Percentiles rank a stretch among this genome's conserved stretches.
Conservation (phyloP, 2,113 vertebrate genomes). For the Limnothrissa miodon region DNA sequence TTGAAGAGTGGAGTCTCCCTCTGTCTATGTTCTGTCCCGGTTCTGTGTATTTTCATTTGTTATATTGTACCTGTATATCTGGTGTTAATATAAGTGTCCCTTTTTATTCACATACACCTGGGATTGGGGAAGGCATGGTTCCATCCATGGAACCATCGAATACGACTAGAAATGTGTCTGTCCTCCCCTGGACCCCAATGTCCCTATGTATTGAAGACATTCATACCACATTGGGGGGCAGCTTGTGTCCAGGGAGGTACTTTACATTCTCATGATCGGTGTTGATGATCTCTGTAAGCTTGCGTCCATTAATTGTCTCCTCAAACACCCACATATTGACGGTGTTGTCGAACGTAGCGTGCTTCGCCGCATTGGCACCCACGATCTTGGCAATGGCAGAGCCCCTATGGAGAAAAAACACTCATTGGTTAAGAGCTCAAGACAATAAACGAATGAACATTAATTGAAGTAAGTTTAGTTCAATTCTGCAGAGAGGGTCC, state of each 20-base stretch:
- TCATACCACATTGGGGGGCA: conserved; percentile 91
- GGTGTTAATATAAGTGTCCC: no score
- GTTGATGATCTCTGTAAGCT: conserved; percentile 95
- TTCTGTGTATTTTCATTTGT: no score
- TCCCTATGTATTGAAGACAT: background rate
- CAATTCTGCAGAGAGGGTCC: no score
- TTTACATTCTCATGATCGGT: conserved; percentile 91
- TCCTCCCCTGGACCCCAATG: background rate
- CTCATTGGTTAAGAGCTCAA: background rate
- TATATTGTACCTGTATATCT: no score
- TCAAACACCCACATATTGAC: conserved; percentile 98
- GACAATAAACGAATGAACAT: no score
- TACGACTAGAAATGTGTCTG: no score
- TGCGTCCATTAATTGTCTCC: conserved; percentile 80
- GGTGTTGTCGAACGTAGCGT: conserved; percentile 76
- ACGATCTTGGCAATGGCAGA: conserved; percentile 95
- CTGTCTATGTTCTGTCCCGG: no score
- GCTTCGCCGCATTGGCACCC: conserved; percentile 80
- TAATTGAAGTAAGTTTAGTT: no score
- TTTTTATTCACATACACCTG: no score
- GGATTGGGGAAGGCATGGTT: no score
- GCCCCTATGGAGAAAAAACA: conserved; percentile 74
- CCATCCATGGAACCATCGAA: no score
- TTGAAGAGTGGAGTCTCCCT: no score
- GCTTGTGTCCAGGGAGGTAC: conserved; percentile 91